A percentile compares a stretch with the other conserved stretches of the same genome.
These are phyloP conservation scores for Umimayanthus chanpuru DNA, from an alignment of 92 coral and sea anemone genomes.

Conservation along the genomic window DNA sequence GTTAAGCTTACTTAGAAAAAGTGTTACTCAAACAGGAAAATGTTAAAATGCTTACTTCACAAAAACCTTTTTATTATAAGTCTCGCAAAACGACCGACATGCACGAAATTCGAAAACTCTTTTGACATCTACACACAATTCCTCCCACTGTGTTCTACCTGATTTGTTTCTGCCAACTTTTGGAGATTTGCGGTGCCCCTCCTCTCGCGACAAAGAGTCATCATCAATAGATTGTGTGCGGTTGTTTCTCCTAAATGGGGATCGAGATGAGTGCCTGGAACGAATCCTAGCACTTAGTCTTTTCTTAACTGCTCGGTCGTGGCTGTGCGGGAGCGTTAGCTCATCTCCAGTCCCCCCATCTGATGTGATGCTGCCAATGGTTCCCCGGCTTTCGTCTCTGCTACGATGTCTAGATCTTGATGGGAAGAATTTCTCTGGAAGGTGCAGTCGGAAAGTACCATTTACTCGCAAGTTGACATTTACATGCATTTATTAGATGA, in stretches of 20 bases:
- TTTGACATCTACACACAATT: background rate
- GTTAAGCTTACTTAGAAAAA: no score
- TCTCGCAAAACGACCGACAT: background rate
- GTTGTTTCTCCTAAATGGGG: constrained; percentile 25
- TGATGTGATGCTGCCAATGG: constrained; percentile 68
- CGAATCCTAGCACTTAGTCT: constrained; percentile 34
- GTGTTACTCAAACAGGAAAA: no score
- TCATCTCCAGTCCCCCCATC: constrained; percentile 94
- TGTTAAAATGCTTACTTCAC: no score
- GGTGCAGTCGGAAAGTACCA: constrained; percentile 1
- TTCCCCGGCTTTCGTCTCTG: constrained; percentile 21
- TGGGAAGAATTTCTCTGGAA: constrained; percentile 35
- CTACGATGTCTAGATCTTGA: constrained; percentile 44
- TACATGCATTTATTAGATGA: no score
- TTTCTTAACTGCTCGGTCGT: constrained; percentile 45
- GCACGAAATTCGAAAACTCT: background rate
- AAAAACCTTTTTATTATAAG: background rate
- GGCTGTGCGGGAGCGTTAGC: constrained; percentile 70
- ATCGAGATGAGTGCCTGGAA: constrained; percentile 28
- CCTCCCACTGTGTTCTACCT: background rate
- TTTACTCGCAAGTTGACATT: background rate
- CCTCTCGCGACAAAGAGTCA: constrained; percentile 34
- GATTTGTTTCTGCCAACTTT: constrained; percentile 36
- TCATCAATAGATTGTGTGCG: constrained; percentile 27
- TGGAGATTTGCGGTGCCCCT: constrained; percentile 21